Evolutionary conservation across 2,797 vertebrate species (phyloP), one percentile per base, ranked within the genome.

Genomic region (Myotis pilosus): DNA sequence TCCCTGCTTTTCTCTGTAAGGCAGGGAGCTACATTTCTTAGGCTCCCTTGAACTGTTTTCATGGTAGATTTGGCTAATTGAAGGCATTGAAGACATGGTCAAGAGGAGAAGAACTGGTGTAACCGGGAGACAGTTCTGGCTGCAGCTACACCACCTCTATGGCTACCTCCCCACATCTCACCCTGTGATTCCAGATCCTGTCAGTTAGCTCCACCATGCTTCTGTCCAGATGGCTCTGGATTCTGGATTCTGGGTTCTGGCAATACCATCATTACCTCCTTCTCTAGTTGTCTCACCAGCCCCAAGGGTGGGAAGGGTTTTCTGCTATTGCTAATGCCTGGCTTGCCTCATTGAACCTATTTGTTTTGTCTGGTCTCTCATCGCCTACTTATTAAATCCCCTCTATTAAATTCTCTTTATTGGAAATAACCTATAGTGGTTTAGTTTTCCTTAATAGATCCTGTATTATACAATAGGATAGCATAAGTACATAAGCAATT

Each of bases 361-460:
- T 89, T 84, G 36, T 79, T 87, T 74, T 78, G 19, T 88, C 79
- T 74, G 62, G 17, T 55, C 2, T 71, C 36, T 87, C 11, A 17
- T 81, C 38, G 74, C 1, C 53, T 62, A 71, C 36, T 81, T 74
- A 78, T 81, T 64, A 94, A 82, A 89, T 13, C 38, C 36, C 60
- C 55, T 91, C 30, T 55, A 78, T 78, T 79, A 76, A 78, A 88
- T 19, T 53, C 22, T 7, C 6, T 57, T 74, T 88, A 22, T 44
- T 94, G 72, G 69, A 86, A 79, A 44, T 76, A 55, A 25, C 66
- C 60, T 94, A 23, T 33, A 25, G 33, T 76, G 79, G 23, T 44
- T 87, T 82, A 13, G 8, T 71, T 91, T 95, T 75, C 44, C 20
- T 83, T 36, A 47, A 66, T 36, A 88, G 94, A 95, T 71, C 49